phyloP scores from a whole-genome alignment of 2,888 invertebrate species.

The Drosophila ochracea region DNA sequence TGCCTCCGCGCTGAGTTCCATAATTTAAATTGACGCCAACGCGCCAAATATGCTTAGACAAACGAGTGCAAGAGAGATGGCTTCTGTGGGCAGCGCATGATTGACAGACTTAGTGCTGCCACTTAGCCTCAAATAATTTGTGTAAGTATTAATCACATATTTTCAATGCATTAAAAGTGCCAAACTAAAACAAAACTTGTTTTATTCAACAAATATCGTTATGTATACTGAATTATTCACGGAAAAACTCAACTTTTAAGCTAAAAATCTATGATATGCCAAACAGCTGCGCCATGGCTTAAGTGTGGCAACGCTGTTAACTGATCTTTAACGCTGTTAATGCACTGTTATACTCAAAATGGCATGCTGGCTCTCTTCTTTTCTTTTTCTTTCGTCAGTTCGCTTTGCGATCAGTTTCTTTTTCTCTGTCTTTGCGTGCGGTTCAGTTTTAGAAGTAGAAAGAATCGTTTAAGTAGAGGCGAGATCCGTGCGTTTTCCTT shows the following conservation, averaged over 20 bases:
- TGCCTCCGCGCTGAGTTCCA: slow-evolving; percentile 43
- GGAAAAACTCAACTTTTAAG: slow-evolving; percentile 9
- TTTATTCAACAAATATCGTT: slow-evolving; percentile 27
- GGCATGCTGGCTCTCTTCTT: slow-evolving; percentile 41
- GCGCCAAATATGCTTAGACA: slow-evolving; percentile 57
- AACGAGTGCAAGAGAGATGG: slow-evolving; percentile 46
- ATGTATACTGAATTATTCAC: slow-evolving; percentile 11
- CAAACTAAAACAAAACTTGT: background rate
- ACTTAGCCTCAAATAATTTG: slow-evolving; percentile 16
- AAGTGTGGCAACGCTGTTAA: slow-evolving; percentile 53
- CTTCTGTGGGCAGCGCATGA: slow-evolving; percentile 23
- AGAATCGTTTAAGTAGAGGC: slow-evolving; percentile 69
- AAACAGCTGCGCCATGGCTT: slow-evolving; percentile 56
- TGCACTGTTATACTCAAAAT: slow-evolving; percentile 55
- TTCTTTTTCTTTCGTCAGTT: slow-evolving; percentile 45
- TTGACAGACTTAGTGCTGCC: slow-evolving; percentile 43
- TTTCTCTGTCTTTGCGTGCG: slow-evolving; percentile 80
- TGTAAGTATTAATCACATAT: background rate
- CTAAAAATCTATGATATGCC: slow-evolving; percentile 31
- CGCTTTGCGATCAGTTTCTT: slow-evolving; percentile 80
- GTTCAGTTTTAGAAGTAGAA: slow-evolving; percentile 73
- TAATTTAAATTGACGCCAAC: slow-evolving; percentile 76
- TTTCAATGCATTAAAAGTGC: background rate
- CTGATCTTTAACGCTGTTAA: slow-evolving; percentile 53
- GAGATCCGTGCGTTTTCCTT: slow-evolving; percentile 71